These are phyloP conservation scores for Aricia artaxerxes DNA, from an alignment of 2,888 invertebrate species.

Conservation along the genomic window DNA sequence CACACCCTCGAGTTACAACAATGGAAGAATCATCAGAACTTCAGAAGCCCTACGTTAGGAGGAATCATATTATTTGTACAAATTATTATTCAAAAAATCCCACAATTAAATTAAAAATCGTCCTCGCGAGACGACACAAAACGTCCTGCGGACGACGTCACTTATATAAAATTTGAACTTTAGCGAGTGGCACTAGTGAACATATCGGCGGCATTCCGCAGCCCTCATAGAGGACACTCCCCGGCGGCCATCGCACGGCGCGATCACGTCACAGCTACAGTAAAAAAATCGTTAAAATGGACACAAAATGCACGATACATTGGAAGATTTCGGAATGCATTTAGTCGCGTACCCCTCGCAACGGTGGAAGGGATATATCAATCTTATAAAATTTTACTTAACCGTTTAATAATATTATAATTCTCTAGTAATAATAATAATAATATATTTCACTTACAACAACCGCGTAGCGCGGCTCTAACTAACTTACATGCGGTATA, in stretches of 20 bases:
- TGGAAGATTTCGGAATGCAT: slow-evolving; percentile 75
- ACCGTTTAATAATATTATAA: slow-evolving; percentile 50
- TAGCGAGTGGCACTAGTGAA: slow-evolving; percentile 34
- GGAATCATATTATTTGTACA: slow-evolving; percentile 33
- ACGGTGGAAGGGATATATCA: slow-evolving; percentile 49
- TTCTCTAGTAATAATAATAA: slow-evolving; percentile 51
- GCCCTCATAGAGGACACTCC: slow-evolving; percentile 35
- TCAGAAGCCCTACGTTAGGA: slow-evolving; percentile 63
- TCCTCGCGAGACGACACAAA: slow-evolving; percentile 20
- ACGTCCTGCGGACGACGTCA: slow-evolving; percentile 9
- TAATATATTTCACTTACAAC: slow-evolving; percentile 45
- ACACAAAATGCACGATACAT: slow-evolving; percentile 61
- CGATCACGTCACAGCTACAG: slow-evolving; percentile 33
- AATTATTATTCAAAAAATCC: slow-evolving; percentile 28
- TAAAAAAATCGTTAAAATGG: slow-evolving; percentile 44
- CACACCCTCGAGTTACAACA: slow-evolving; percentile 53
- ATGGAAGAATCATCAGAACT: slow-evolving; percentile 73
- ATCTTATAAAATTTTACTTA: slow-evolving; percentile 70
- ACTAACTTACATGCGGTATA: slow-evolving; percentile 43
- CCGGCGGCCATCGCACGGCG: slow-evolving; percentile 31
- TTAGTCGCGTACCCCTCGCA: slow-evolving; percentile 53
- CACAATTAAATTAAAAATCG: slow-evolving; percentile 19
- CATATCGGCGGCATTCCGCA: slow-evolving; percentile 13
- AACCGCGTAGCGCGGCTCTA: slow-evolving; percentile 45
- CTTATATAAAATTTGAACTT: slow-evolving; percentile 32